Evolutionary conservation across 2,888 invertebrate genomes (phyloP).

Genomic region (Sympetrum striolatum): DNA sequence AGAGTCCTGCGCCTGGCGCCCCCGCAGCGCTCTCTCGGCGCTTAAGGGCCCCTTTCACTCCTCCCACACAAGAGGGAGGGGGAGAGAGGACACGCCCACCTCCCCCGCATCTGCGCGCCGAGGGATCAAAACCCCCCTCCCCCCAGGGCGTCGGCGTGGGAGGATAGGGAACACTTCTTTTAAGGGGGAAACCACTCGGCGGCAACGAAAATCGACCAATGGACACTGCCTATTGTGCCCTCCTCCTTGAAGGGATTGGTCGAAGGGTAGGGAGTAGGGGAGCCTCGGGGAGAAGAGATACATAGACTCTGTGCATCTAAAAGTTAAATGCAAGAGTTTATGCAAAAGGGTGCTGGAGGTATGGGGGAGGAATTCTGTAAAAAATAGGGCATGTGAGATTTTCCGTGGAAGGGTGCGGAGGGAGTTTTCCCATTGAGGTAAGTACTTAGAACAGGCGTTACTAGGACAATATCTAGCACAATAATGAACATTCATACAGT

Average conservation of each 20-base stretch:
- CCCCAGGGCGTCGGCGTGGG: neutral
- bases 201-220: conserved; percentile 34
- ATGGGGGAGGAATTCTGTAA: neutral
- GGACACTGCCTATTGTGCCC: conserved; percentile 27
- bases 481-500: too few relatives aligned
- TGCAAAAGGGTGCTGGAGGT: too few relatives aligned
- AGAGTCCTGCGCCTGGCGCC: conserved; percentile 13
- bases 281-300: neutral
- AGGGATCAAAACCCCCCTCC: neutral
- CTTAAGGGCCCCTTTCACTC: neutral
- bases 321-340: too few relatives aligned
- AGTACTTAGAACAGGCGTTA: too few relatives aligned
- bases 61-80: neutral
- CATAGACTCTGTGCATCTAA: too few relatives aligned
- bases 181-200: neutral
- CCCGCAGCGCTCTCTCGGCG: neutral
- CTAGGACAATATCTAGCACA: too few relatives aligned
- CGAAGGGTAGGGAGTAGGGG: neutral
- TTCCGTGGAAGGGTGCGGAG: too few relatives aligned
- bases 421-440: too few relatives aligned
- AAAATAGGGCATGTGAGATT: too few relatives aligned
- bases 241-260: conserved; percentile 19
- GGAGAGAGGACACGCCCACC: conserved; percentile 21
- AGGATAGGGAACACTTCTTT: neutral
- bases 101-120: conserved; percentile 34